A percentile compares a stretch with the other conserved stretches of the same genome.
phyloP scores from a whole-genome alignment of 2,113 vertebrate species.

The Cyrtonyx montezumae region DNA sequence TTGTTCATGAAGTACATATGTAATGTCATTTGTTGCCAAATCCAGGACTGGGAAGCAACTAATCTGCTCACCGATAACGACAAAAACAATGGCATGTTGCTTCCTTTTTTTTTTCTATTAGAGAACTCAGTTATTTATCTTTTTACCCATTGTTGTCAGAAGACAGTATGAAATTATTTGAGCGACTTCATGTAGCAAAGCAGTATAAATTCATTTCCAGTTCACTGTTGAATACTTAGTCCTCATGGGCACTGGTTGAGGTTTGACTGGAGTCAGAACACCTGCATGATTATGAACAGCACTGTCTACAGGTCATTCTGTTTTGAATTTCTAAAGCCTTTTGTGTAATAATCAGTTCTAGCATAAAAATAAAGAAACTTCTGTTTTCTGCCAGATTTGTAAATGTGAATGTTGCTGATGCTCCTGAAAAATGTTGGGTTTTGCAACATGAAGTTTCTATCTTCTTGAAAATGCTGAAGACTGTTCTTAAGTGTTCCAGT shows the following conservation, averaged over 20 bases:
- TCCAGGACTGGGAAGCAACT: neutral
- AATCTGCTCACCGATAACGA: neutral
- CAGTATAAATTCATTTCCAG: neutral
- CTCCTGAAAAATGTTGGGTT: neutral
- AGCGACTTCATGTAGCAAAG: neutral
- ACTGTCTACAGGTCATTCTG: neutral
- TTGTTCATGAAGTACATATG: neutral
- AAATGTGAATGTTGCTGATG: neutral
- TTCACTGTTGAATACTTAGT: neutral
- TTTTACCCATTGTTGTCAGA: neutral
- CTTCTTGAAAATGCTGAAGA: neutral
- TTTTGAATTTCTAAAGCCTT: conserved; percentile 6
- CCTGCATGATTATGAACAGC: neutral
- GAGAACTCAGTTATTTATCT: neutral
- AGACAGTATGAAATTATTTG: neutral
- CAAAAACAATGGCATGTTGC: neutral
- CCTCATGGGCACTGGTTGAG: neutral
- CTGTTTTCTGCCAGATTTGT: conserved; percentile 17
- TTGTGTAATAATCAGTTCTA: neutral
- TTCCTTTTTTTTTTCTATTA: neutral
- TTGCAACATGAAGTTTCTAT: neutral
- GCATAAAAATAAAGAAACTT: neutral
- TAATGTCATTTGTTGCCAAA: neutral
- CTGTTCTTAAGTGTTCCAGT: neutral
- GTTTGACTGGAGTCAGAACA: conserved; percentile 3